phyloP scores from a whole-genome alignment of 2,113 vertebrate species.

The Cyanocitta stelleri region DNA sequence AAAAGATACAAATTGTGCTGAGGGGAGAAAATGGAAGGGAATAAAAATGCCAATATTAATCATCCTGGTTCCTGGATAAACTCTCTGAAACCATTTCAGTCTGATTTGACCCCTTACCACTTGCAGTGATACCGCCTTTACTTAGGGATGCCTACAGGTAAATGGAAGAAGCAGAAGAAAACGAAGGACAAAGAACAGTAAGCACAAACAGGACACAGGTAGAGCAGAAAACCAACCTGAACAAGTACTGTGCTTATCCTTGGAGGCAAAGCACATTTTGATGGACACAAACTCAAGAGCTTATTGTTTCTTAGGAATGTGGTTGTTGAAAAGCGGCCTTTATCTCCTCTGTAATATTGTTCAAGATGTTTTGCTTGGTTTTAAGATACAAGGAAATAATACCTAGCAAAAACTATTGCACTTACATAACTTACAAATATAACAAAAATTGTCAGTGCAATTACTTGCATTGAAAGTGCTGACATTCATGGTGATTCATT shows the following conservation, averaged over 20 bases:
- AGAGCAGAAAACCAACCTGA: not conserved
- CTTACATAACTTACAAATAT: not conserved
- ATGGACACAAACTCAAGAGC: not conserved
- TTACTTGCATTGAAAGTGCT: not conserved
- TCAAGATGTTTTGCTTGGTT: not conserved
- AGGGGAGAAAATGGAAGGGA: not conserved
- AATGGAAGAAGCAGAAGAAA: not conserved
- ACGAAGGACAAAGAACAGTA: not conserved
- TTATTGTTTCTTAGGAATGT: not conserved
- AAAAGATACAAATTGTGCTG: not conserved
- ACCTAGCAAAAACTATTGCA: not conserved
- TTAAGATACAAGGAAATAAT: not conserved
- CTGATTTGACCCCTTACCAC: not conserved
- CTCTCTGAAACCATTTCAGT: not conserved
- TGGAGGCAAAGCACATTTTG: not conserved
- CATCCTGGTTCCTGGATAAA: not conserved
- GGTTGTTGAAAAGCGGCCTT: not conserved
- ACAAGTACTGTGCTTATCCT: not conserved
- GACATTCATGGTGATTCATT: not conserved
- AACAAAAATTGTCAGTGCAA: not conserved
- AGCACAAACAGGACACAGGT: accelerated
- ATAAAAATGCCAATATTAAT: not conserved
- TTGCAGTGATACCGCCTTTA: not conserved
- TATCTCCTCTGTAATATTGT: not conserved
- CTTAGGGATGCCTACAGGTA: not conserved